These are phyloP conservation scores for Eulithis prunata DNA, from an alignment of 2,888 invertebrate species.

Conservation along the genomic window DNA sequence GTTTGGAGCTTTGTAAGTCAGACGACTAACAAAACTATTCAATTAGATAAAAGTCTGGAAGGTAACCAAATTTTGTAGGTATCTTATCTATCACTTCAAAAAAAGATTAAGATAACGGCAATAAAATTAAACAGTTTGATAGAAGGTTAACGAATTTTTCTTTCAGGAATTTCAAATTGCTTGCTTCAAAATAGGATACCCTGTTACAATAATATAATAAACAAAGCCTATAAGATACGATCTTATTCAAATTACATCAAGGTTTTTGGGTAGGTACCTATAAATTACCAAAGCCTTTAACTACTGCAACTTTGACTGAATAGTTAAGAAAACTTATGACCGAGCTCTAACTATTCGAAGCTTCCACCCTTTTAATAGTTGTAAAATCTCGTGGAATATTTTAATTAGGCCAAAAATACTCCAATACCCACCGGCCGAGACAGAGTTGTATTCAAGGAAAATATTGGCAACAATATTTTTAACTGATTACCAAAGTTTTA, in stretches of 20 bases:
- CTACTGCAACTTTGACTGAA: constrained; percentile 50
- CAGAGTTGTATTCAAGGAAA: constrained; percentile 15
- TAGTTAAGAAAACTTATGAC: constrained; percentile 66
- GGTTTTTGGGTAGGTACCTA: constrained; percentile 30
- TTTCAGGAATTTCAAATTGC: too few relatives aligned
- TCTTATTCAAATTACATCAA: constrained; percentile 3
- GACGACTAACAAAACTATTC: not conserved
- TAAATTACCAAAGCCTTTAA: constrained; percentile 41
- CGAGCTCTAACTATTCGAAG: constrained; percentile 48
- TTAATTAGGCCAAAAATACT: constrained; percentile 77
- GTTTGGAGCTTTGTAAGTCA: too few relatives aligned
- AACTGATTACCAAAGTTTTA: too few relatives aligned
- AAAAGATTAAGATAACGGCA: too few relatives aligned
- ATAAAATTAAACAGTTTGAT: too few relatives aligned
- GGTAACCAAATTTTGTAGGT: too few relatives aligned
- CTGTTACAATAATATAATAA: too few relatives aligned
- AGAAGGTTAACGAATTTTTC: too few relatives aligned
- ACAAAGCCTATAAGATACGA: too few relatives aligned
- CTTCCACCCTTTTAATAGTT: constrained; percentile 44
- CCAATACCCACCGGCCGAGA: constrained; percentile 62
- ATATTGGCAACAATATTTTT: not conserved
- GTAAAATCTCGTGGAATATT: constrained; percentile 65
- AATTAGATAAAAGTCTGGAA: not conserved
- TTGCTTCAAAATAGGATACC: too few relatives aligned
- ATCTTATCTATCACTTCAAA: too few relatives aligned